Evolutionary conservation across 2,113 vertebrate genomes (phyloP).

Genomic region (Climacteris rufus): DNA sequence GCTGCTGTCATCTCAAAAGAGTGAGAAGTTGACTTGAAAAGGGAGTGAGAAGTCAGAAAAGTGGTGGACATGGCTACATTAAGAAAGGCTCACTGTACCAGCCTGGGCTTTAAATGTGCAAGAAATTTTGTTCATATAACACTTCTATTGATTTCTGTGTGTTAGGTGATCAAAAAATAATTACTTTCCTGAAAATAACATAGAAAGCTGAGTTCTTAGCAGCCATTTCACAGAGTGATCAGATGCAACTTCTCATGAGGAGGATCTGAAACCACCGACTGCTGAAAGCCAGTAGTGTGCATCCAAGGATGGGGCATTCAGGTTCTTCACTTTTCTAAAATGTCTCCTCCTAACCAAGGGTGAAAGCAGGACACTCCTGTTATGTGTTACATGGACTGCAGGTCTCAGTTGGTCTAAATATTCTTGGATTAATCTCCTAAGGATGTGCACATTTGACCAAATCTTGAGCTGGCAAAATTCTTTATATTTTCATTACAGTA

Average conservation of each 20-base stretch:
- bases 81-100: not conserved
- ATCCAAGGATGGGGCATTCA: not conserved
- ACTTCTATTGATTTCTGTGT: not conserved
- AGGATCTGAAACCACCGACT: not conserved
- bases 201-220: not conserved
- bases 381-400: not conserved
- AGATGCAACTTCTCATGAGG: not conserved
- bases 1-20: not conserved
- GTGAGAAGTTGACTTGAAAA: not conserved
- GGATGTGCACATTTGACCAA: not conserved
- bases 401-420: not conserved
- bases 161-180: not conserved
- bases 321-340: not conserved
- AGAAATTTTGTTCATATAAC: not conserved
- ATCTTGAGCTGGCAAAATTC: not conserved
- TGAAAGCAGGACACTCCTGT: not conserved
- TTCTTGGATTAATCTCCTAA: not conserved
- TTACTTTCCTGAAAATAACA: not conserved
- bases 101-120: not conserved
- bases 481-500: not conserved
- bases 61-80: not conserved
- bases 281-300: not conserved
- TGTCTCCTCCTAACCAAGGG: accelerated
- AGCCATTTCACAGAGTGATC: not conserved
- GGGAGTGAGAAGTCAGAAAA: not conserved